A percentile compares a stretch with the other conserved stretches of the same genome.
These are phyloP conservation scores for Cydia pomonella DNA, from an alignment of 1,140 invertebrate species.

Conservation along the genomic window DNA sequence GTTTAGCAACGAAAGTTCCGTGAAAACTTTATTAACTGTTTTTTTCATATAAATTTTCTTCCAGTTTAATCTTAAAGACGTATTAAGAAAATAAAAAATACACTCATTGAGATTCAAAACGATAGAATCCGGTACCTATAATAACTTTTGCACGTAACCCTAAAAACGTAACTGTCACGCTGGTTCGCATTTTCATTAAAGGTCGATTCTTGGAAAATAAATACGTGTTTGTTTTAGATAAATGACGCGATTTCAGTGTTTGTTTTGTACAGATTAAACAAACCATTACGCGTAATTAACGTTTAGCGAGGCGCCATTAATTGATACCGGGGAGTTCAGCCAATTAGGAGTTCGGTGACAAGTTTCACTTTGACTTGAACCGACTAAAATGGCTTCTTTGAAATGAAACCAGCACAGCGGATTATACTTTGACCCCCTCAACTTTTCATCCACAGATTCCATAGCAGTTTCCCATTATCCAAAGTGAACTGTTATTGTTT, in stretches of 20 bases:
- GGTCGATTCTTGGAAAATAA: slow-evolving; percentile 38
- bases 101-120: no score
- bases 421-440: background rate
- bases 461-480: background rate
- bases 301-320: slow-evolving; percentile 50
- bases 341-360: slow-evolving; percentile 15
- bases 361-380: background rate
- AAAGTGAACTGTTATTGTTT: no score
- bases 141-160: no score
- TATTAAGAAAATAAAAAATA: no score
- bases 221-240: slow-evolving; percentile 48
- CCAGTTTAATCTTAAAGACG: no score
- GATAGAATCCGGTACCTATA: no score
- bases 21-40: no score
- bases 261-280: slow-evolving; percentile 47
- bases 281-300: slow-evolving; percentile 57
- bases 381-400: background rate
- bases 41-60: background rate
- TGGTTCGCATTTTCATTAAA: background rate
- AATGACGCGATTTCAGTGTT: slow-evolving; percentile 47
- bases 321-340: slow-evolving; percentile 42
- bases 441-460: no score
- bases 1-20: no score
- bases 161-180: background rate
- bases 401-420: background rate